phyloP scores from a whole-genome alignment of 2,113 vertebrate species.

The Chamaea fasciata region DNA sequence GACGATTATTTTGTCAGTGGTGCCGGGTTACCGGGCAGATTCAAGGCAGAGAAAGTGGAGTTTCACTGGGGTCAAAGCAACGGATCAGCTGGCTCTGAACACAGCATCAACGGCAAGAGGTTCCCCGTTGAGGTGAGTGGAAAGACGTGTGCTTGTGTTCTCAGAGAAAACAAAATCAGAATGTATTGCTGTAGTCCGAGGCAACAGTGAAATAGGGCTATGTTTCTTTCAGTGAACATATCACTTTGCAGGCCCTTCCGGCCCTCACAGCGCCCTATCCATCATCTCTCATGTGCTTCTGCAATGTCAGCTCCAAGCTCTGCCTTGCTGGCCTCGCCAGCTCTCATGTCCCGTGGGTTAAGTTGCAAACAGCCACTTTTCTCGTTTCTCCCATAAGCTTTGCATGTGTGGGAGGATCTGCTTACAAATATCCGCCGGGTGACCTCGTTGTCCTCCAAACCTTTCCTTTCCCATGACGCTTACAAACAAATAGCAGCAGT shows the following conservation, averaged over 20 bases:
- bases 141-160: not conserved
- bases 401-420: conserved; percentile 6
- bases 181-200: not conserved
- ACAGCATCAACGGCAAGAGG: conserved; percentile 88
- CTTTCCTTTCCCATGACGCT: not conserved
- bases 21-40: conserved; percentile 88
- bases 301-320: not conserved
- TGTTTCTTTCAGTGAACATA: not conserved
- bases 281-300: conserved; percentile 25
- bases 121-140: conserved; percentile 93
- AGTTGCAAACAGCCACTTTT: conserved; percentile 24
- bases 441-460: not conserved
- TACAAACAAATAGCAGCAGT: not conserved
- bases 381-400: conserved; percentile 12
- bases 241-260: not conserved
- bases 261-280: not conserved
- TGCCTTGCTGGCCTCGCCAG: not conserved
- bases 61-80: conserved; percentile 98
- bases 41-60: conserved; percentile 96
- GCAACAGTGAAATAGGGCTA: not conserved
- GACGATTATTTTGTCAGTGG: conserved; percentile 95
- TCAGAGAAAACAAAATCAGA: not conserved
- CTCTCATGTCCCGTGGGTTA: not conserved
- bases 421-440: not conserved
- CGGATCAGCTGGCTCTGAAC: conserved; percentile 90